Evolutionary conservation across 1,140 invertebrate species (phyloP).

Genomic region (Drosophila lacteicornis): DNA sequence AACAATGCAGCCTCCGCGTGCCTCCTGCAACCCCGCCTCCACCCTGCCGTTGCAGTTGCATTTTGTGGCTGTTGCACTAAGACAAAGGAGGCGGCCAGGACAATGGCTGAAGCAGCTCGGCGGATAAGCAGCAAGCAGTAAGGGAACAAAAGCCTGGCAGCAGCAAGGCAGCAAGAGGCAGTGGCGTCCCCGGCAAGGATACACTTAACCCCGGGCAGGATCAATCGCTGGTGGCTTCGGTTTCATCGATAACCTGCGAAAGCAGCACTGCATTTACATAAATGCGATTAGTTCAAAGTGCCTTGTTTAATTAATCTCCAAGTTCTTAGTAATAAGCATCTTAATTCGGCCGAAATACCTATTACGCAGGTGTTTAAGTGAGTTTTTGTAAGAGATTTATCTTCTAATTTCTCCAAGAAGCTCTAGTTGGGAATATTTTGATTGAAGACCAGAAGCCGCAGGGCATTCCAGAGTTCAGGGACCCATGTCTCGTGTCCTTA

Average conservation of each 20-base stretch:
- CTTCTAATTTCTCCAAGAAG: too few relatives aligned
- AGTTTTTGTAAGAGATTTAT: too few relatives aligned
- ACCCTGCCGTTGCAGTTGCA: constrained; percentile 38
- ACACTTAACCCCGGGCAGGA: constrained; percentile 22
- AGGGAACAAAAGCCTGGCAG: constrained; percentile 15
- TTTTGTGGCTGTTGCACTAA: constrained; percentile 64
- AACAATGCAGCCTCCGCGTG: constrained; percentile 44
- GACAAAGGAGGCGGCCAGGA: constrained; percentile 51
- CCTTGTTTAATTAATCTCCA: too few relatives aligned
- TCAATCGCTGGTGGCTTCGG: background rate
- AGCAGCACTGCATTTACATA: background rate
- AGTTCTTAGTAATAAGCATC: too few relatives aligned
- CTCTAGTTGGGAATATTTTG: constrained; percentile 4
- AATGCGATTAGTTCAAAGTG: background rate
- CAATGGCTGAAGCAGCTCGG: constrained; percentile 44
- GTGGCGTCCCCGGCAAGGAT: background rate
- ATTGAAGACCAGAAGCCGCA: constrained; percentile 3
- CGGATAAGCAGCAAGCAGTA: constrained; percentile 36
- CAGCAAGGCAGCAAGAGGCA: constrained; percentile 11
- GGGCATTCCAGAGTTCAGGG: constrained; percentile 9
- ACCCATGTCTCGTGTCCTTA: background rate
- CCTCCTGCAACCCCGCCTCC: background rate
- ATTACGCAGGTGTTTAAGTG: too few relatives aligned
- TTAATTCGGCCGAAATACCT: too few relatives aligned
- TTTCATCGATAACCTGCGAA: background rate